These are phyloP conservation scores for Phaethornis superciliosus DNA, from an alignment of 2,113 vertebrate genomes.

Conservation along the genomic window DNA sequence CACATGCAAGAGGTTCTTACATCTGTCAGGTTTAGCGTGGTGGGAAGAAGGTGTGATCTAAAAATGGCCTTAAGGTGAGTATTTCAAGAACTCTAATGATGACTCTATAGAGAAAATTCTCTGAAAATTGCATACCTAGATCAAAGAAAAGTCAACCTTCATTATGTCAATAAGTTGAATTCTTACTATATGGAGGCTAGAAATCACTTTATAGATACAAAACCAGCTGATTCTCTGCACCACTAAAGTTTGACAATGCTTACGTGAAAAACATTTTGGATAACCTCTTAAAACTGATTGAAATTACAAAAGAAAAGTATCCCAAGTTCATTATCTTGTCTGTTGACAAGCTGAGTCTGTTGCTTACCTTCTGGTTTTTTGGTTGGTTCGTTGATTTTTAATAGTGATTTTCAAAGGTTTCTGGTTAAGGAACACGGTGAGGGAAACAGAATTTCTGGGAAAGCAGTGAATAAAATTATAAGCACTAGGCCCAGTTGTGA, in stretches of 20 bases:
- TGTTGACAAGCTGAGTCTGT: background rate
- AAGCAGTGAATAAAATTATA: background rate
- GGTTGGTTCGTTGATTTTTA: background rate
- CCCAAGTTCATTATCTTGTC: background rate
- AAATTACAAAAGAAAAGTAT: background rate
- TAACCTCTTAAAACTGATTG: background rate
- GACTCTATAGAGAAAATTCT: constrained; percentile 26
- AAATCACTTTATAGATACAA: background rate
- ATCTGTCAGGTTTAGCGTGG: background rate
- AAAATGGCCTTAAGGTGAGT: constrained; percentile 18
- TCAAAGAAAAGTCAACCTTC: constrained; percentile 24
- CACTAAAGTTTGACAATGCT: background rate
- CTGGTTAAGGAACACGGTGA: background rate
- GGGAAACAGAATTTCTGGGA: background rate
- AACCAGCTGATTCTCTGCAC: background rate
- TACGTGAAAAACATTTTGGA: background rate
- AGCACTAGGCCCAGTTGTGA: background rate
- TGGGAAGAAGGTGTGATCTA: background rate
- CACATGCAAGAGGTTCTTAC: background rate
- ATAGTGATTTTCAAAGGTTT: background rate
- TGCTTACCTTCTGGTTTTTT: background rate
- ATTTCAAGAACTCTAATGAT: constrained; percentile 30
- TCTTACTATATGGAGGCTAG: background rate
- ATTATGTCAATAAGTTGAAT: constrained; percentile 4
- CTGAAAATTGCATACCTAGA: constrained; percentile 34